Base-by-base conservation (phyloP, 2,113 vertebrate genomes). In the Lophotis ruficrista region DNA sequence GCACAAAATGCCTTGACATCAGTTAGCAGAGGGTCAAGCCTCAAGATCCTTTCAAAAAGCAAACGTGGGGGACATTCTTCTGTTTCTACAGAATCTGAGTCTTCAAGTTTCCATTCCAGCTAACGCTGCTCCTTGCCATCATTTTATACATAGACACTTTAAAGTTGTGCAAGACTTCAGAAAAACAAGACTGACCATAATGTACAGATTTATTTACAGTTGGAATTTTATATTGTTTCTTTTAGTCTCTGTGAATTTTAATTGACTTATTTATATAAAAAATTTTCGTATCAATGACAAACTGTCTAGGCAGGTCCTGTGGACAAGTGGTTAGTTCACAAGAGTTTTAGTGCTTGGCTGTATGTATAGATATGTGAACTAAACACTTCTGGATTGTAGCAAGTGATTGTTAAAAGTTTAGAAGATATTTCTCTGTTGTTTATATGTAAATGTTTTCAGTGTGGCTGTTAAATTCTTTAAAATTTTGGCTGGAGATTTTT, bases 41-140 rank as follows among this genome's bases (percentile, higher is more conserved):
- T 99, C 90, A 99, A 99, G 97, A 99, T 99, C 27, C 98, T 99
- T 90, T 98, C 98, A 62, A 99, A 99, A 97, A 99, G 99, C 96
- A 99, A 98, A 86, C 97, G 99, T 71, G 99, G 98, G 8, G 98
- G 98, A 80, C 99, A 99, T 92, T 99, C 99, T 73, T 99, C 99
- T 13, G 98, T 99, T 83, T 99, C 99, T 5, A 99, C 99, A 10
- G 99, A 99, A 92, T 99, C 99, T 0, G 99, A 99, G 89, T 99
- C 99, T n/a, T 99, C 99, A 2, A 99, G 99, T 97, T 99, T 99
- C 95, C 98, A 99, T 73, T 99, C 99, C 73, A 99, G 99, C 98
- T 99, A 99, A 99, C 98, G 2, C 64, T 83, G 86, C 93, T 83
- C 65, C 58, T 71, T 89, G 47, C 41, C 85, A 33, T 75, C 56